phyloP scores from a whole-genome alignment of 2,888 invertebrate species.

The Augochlorella aurata region DNA sequence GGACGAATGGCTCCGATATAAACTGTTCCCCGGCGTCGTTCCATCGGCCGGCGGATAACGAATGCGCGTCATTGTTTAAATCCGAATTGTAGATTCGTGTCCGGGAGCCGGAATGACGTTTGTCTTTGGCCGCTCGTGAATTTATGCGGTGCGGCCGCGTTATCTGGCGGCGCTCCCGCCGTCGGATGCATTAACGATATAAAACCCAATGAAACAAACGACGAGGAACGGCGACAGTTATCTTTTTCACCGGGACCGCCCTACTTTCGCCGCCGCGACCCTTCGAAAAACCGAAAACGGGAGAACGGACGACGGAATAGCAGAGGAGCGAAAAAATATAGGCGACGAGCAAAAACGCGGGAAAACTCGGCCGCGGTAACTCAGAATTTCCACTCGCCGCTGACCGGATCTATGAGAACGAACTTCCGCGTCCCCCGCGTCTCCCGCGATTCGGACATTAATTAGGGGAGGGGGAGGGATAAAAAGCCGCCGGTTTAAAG shows the following conservation, averaged over 20 bases:
- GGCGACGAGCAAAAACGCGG: neutral
- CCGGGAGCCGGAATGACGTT: conserved; percentile 36
- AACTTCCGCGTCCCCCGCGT: neutral
- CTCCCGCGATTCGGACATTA: conserved; percentile 13
- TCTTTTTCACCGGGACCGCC: neutral
- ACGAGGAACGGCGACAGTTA: conserved; percentile 4
- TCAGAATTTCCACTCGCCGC: conserved; percentile 14
- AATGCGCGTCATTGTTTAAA: conserved; percentile 47
- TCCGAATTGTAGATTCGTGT: conserved; percentile 49
- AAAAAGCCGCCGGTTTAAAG: conserved; percentile 27
- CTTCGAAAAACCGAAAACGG: neutral
- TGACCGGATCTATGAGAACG: neutral
- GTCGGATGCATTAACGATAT: conserved; percentile 18
- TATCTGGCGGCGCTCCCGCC: conserved; percentile 23
- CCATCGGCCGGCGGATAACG: conserved; percentile 31
- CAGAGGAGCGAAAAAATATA: neutral
- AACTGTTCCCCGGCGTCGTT: conserved; percentile 15
- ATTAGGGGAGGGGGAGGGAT: conserved; percentile 18
- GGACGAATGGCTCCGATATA: conserved; percentile 23
- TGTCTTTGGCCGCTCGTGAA: conserved; percentile 33
- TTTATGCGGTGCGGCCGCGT: conserved; percentile 23
- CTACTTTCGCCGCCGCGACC: neutral
- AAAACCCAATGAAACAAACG: conserved; percentile 26
- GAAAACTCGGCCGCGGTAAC: neutral
- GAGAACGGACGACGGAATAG: neutral